phyloP scores from a whole-genome alignment of 2,113 vertebrate genomes.

The Oryzias celebensis region DNA sequence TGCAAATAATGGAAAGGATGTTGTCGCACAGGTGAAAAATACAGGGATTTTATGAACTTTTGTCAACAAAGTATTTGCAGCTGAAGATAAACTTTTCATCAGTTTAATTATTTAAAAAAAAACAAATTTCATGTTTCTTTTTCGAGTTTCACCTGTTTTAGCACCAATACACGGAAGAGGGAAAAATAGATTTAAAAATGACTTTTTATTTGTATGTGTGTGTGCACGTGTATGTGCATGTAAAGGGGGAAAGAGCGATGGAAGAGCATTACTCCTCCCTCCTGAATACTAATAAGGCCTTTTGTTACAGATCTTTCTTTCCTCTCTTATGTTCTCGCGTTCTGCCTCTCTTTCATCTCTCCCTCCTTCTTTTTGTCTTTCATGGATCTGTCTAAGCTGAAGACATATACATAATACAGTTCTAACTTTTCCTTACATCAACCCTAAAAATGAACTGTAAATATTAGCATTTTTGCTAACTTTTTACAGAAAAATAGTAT shows the following conservation, averaged over 20 bases:
- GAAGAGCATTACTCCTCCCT: slow-evolving; percentile 58
- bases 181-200: too few relatives aligned
- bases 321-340: slow-evolving; percentile 33
- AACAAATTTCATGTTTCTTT: too few relatives aligned
- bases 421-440: background rate
- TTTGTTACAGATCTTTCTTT: slow-evolving; percentile 63
- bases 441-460: background rate
- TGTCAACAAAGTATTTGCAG: too few relatives aligned
- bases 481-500: background rate
- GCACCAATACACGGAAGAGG: too few relatives aligned
- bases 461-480: background rate
- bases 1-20: too few relatives aligned
- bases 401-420: background rate
- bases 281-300: slow-evolving; percentile 71
- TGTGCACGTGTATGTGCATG: background rate
- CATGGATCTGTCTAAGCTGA: background rate
- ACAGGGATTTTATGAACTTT: too few relatives aligned
- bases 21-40: too few relatives aligned
- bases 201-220: slow-evolving; percentile 1
- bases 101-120: too few relatives aligned
- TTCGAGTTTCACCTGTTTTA: too few relatives aligned
- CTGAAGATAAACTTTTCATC: too few relatives aligned
- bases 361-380: background rate
- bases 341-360: slow-evolving; percentile 43
- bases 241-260: slow-evolving; percentile 15